Base-by-base conservation (phyloP, 2,113 vertebrate genomes). In the Turnix velox region DNA sequence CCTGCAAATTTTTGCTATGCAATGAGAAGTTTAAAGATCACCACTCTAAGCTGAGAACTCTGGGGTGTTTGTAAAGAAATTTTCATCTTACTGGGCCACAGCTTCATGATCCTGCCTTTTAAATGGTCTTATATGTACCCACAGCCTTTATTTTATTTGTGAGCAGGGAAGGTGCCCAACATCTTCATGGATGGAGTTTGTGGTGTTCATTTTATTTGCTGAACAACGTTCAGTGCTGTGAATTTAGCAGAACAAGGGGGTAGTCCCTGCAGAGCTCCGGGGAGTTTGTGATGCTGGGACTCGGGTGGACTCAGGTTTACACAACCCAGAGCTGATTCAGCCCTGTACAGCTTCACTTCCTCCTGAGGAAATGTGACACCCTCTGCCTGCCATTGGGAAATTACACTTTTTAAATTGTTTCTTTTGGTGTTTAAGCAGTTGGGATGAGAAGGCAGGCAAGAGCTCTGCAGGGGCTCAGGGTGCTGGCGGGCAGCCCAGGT, bases 171-270 rank as follows among this genome's bases (percentile, higher is more conserved):
- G 61, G 14, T 31, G 10, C 17, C 25, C 0, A 65, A 28, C 20
- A 55, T 24, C 55, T n/a, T 66, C 58, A 58, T 6, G 7, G 1
- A 0, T 11, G 37, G 43, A 11, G 8, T 76, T 35, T 57, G 14
- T 22, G 40, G 10, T 3, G 3, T 24, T 73, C 12, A 7, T 51
- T 79, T 90, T 27, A 25, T 35, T 61, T 37, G 51, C 1, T 0
- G 3, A 1, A 68, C 75, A 30, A 12, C 31, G 61, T 67, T 16
- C n/a, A 74, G 30, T 71, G 40, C 37, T 87, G 43, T 1, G 2
- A 55, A 54, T 42, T 72, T 17, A 28, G n/a, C 8, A 0, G 23
- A 48, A n/a, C 9, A 54, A 8, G 0, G 3, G 11, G 5, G 49
- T 11, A 40, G 27, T 23, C 40, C 8, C 2, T 52, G 54, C 2